Percentiles rank a stretch among this genome's conserved stretches.
phyloP scores from a whole-genome alignment of 2,113 vertebrate species.

The Zingel zingel region DNA sequence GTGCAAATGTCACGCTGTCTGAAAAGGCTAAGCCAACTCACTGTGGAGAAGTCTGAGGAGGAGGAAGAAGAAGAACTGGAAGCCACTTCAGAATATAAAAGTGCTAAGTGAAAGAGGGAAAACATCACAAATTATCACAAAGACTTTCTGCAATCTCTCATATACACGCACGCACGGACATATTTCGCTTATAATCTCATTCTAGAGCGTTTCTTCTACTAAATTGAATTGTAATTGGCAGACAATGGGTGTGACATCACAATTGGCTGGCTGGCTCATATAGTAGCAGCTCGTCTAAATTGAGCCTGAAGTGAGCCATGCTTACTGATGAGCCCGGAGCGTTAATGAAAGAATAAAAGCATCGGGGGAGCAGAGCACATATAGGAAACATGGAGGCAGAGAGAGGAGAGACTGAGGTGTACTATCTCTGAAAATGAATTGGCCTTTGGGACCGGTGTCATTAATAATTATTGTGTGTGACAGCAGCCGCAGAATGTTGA shows the following conservation, averaged over 20 bases:
- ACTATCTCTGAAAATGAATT: slow-evolving; percentile 59
- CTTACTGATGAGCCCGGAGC: slow-evolving; percentile 55
- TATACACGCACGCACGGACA: neutral
- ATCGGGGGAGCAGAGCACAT: slow-evolving; percentile 1
- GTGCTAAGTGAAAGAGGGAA: slow-evolving; percentile 57
- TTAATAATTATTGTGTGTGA: slow-evolving; percentile 53
- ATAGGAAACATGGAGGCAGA: slow-evolving; percentile 20
- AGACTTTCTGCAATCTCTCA: neutral
- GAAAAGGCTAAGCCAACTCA: slow-evolving; percentile 48
- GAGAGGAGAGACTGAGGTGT: slow-evolving; percentile 24
- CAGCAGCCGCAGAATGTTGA: slow-evolving; percentile 26
- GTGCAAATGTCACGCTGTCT: slow-evolving; percentile 66
- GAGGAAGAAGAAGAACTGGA: slow-evolving; percentile 23
- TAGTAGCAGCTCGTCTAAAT: slow-evolving; percentile 60
- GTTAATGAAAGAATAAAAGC: slow-evolving; percentile 56
- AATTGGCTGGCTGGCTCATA: slow-evolving; percentile 59
- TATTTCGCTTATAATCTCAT: slow-evolving; percentile 65
- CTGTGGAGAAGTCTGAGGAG: slow-evolving; percentile 30
- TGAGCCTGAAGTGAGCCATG: slow-evolving; percentile 63
- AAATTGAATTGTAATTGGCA: slow-evolving; percentile 77
- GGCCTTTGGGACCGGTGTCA: slow-evolving; percentile 40
- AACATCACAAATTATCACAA: slow-evolving; percentile 15
- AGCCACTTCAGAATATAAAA: slow-evolving; percentile 50
- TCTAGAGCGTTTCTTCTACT: slow-evolving; percentile 55
- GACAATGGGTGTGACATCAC: slow-evolving; percentile 72